Base-by-base conservation (phyloP, 2,888 invertebrate genomes). In the Onthophagus sagittarius region DNA sequence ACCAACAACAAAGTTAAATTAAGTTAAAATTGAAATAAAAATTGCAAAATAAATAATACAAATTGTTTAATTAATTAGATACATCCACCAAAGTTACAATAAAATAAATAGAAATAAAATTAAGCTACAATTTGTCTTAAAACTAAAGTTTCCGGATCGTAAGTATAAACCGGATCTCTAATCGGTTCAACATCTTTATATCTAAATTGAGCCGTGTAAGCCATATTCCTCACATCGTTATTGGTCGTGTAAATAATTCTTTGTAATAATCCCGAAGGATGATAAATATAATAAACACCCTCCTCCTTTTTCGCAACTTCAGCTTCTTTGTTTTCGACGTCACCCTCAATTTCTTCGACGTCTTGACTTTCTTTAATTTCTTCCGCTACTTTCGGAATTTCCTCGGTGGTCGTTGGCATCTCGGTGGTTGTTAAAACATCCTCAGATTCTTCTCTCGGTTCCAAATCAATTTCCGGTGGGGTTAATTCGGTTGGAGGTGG, bases 101-200 rank as follows among this genome's bases (percentile, higher is more conserved):
- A 23, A 23, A 23, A 23, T 23, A 23, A 23, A 23, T 23, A 23
- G 3, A 23, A 23, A 23, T 23, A 23, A 23, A 23, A 23, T 7
- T 15, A 70, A 62, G 70, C 63, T n/a, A 70, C 62, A 65, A 72
- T 64, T 64, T 72, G 72, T 70, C 77, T 77, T 62, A 82, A 77
- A 5, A 79, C 77, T 63, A 79, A 80, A 14, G 82, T 84, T 32
- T 81, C 74, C 2, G 85, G 84, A 79, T 85, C 83, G 74, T 84
- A 85, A 0, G 89, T 88, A 81, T 90, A 91, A 63, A 91, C 88
- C 31, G 89, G 90, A 69, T 90, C 87, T 9, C 88, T 88, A 13
- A 91, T 90, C 0, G 90, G 90, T 73, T 90, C 89, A 75, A 91
- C 90, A 77, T 88, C 88, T 78, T 86, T 88, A 80, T 91, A 91